A percentile compares a stretch with the other conserved stretches of the same genome.
Evolutionary conservation across 2,888 invertebrate genomes (phyloP).

Genomic region (Mythimna impura): DNA sequence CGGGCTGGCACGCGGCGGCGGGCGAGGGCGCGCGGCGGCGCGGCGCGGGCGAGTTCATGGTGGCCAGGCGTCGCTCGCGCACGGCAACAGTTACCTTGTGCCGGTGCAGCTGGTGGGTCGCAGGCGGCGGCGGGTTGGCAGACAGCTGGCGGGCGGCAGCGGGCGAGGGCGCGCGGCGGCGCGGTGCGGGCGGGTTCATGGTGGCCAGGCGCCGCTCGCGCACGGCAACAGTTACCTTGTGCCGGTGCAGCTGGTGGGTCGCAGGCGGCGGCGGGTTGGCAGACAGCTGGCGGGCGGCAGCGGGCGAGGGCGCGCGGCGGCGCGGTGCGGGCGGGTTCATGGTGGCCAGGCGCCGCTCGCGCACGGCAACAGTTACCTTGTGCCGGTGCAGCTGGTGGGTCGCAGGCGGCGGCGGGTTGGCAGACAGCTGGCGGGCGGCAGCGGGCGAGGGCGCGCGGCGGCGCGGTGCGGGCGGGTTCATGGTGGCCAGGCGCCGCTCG

Average conservation of each 20-base stretch:
- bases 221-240: too few species aligned
- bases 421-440: slow-evolving; percentile 75
- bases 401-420: slow-evolving; percentile 84
- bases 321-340: slow-evolving; percentile 93
- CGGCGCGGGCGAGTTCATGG: slow-evolving; percentile 93
- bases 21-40: too few species aligned
- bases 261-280: slow-evolving; percentile 65
- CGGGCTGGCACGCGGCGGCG: too few species aligned
- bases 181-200: slow-evolving; percentile 93
- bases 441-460: too few species aligned
- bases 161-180: too few species aligned
- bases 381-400: background rate
- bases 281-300: too few species aligned
- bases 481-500: slow-evolving; percentile 65
- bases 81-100: too few species aligned
- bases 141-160: too few species aligned
- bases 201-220: too few species aligned
- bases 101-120: slow-evolving; percentile 80
- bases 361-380: background rate
- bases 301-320: too few species aligned
- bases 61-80: too few species aligned
- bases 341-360: background rate
- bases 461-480: slow-evolving; percentile 92
- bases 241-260: slow-evolving; percentile 74
- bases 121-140: too few species aligned